These are phyloP conservation scores for Melieria crassipennis DNA, from an alignment of 2,888 invertebrate species.

Conservation along the genomic window DNA sequence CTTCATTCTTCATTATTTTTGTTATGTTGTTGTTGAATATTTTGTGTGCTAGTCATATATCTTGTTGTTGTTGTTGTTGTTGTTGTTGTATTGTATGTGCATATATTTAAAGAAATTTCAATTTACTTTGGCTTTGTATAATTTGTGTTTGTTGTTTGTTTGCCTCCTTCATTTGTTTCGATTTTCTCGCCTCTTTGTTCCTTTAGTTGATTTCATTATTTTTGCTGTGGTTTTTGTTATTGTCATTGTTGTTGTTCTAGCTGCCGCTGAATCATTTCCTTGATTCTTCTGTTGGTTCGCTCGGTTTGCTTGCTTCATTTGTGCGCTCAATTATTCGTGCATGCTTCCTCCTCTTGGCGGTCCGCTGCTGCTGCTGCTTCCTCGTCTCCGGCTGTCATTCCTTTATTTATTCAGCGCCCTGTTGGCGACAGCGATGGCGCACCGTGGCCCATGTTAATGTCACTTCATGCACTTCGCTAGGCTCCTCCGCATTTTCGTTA, in stretches of 20 bases:
- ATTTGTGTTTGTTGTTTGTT: constrained; percentile 42
- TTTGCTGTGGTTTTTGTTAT: constrained; percentile 35
- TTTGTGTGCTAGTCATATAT: not conserved
- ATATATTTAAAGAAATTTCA: constrained; percentile 59
- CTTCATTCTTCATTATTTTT: not conserved
- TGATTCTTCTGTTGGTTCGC: too few relatives aligned
- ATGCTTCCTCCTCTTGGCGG: constrained; percentile 40
- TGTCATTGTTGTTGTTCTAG: too few relatives aligned
- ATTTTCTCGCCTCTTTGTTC: not conserved
- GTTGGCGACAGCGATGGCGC: constrained; percentile 29
- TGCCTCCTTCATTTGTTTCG: not conserved
- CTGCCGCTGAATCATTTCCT: too few relatives aligned
- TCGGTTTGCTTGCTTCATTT: constrained; percentile 47
- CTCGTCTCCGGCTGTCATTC: constrained; percentile 54
- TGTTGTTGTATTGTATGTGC: constrained; percentile 50
- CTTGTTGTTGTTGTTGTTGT: too few relatives aligned
- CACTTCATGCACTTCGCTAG: too few relatives aligned
- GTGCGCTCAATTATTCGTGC: constrained; percentile 55
- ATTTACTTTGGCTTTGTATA: constrained; percentile 53
- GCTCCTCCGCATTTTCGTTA: too few relatives aligned
- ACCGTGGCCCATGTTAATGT: constrained; percentile 46
- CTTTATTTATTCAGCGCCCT: constrained; percentile 56
- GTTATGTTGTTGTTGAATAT: constrained; percentile 42
- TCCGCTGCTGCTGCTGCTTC: constrained; percentile 45
- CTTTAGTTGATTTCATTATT: constrained; percentile 5